These are phyloP conservation scores for Eulacestoma nigropectus DNA, from an alignment of 2,113 vertebrate species.

Conservation along the genomic window DNA sequence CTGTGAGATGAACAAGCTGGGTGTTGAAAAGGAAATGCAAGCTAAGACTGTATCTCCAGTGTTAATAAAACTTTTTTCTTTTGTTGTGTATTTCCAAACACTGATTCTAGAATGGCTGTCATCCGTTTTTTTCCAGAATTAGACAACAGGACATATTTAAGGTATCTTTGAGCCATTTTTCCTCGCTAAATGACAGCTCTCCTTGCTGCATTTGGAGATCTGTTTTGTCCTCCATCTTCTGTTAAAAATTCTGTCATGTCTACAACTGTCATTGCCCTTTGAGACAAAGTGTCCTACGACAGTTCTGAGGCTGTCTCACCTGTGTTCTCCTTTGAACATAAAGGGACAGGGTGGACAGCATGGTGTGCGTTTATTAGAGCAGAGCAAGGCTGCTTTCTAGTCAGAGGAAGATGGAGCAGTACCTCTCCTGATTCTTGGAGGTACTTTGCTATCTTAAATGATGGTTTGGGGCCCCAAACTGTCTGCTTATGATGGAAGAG, in stretches of 20 bases:
- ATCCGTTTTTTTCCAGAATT: slow-evolving; percentile 60
- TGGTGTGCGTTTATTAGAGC: not conserved
- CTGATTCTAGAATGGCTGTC: slow-evolving; percentile 47
- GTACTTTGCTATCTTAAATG: not conserved
- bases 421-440: not conserved
- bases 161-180: not conserved
- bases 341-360: not conserved
- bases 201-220: slow-evolving; percentile 2
- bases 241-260: not conserved
- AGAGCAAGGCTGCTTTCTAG: not conserved
- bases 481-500: not conserved
- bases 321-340: not conserved
- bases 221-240: not conserved
- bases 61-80: slow-evolving; percentile 71
- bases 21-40: slow-evolving; percentile 68
- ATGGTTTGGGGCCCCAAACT: not conserved
- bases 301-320: not conserved
- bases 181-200: slow-evolving; percentile 12
- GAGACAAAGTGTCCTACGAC: not conserved
- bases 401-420: not conserved
- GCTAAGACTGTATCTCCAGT: slow-evolving; percentile 67
- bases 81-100: slow-evolving; percentile 67
- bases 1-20: slow-evolving; percentile 79
- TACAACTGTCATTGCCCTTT: not conserved
- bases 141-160: slow-evolving; percentile 62